A percentile compares a stretch with the other conserved stretches of the same genome.
phyloP scores from a whole-genome alignment of 2,797 vertebrate genomes.

The Podarcis lilfordi region DNA sequence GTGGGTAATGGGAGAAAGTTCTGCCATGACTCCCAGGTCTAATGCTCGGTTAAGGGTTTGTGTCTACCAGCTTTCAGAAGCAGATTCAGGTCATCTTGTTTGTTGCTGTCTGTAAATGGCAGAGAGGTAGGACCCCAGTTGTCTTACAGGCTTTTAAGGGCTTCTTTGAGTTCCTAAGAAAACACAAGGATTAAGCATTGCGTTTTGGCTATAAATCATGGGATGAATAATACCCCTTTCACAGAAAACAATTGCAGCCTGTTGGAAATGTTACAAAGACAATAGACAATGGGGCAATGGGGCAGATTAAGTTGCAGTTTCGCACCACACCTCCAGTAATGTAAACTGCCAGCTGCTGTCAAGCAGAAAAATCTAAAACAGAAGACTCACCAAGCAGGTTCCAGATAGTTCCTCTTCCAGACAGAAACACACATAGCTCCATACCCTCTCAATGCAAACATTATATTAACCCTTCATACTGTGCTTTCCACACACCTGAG shows the following conservation, averaged over 20 bases:
- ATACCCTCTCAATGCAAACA: neutral
- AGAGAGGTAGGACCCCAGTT: neutral
- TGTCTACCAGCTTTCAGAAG: constrained; percentile 13
- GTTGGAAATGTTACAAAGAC: constrained; percentile 10
- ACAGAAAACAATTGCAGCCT: neutral
- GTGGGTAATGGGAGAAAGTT: too few species aligned
- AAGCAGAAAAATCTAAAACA: neutral
- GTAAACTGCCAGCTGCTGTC: constrained; percentile 24
- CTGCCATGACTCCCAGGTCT: neutral
- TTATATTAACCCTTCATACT: neutral
- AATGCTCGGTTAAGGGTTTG: neutral
- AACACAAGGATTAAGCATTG: neutral
- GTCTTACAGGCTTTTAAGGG: neutral
- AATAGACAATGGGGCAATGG: neutral
- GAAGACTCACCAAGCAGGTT: constrained; percentile 6
- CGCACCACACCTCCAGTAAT: neutral
- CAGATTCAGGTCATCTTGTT: neutral
- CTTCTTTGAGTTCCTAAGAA: constrained; percentile 1
- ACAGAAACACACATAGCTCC: neutral
- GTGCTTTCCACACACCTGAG: neutral
- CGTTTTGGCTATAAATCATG: neutral
- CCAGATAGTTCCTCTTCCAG: neutral
- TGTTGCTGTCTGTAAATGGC: neutral
- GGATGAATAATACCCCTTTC: neutral
- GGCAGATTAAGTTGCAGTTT: neutral